phyloP scores from a whole-genome alignment of 2,113 vertebrate species.

The Pseudopipra pipra region DNA sequence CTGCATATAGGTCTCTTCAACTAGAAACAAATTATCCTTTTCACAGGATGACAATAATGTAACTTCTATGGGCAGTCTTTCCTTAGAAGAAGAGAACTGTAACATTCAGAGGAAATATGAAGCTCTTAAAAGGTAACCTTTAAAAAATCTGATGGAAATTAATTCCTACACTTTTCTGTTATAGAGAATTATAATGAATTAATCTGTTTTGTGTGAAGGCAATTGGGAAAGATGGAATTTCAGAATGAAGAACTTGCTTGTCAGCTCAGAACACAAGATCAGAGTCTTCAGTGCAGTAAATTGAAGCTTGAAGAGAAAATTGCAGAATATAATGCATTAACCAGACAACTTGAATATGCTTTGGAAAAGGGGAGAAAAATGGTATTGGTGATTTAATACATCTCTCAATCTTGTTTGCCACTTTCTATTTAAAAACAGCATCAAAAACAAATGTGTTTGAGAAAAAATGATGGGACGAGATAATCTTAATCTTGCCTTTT shows the following conservation, averaged over 20 bases:
- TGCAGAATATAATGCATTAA: constrained; percentile 73
- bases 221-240: constrained; percentile 75
- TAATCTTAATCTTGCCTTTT: background rate
- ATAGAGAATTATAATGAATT: background rate
- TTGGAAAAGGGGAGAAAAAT: constrained; percentile 81
- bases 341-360: constrained; percentile 80
- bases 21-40: background rate
- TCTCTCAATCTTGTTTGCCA: background rate
- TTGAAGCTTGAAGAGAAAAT: constrained; percentile 79
- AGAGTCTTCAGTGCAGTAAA: constrained; percentile 73
- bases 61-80: constrained; percentile 62
- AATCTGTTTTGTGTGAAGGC: constrained; percentile 68
- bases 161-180: background rate
- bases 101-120: constrained; percentile 76
- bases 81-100: constrained; percentile 74
- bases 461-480: background rate
- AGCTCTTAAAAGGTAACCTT: constrained; percentile 78
- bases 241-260: constrained; percentile 83
- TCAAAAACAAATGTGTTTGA: background rate
- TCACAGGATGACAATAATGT: constrained; percentile 67
- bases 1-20: background rate
- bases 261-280: constrained; percentile 79
- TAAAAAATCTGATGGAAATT: background rate
- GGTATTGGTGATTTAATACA: constrained; percentile 65
- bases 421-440: background rate